Evolutionary conservation across 2,113 vertebrate genomes (phyloP), one percentile per base, ranked within the genome.

Genomic region (Aviceda subcristata): DNA sequence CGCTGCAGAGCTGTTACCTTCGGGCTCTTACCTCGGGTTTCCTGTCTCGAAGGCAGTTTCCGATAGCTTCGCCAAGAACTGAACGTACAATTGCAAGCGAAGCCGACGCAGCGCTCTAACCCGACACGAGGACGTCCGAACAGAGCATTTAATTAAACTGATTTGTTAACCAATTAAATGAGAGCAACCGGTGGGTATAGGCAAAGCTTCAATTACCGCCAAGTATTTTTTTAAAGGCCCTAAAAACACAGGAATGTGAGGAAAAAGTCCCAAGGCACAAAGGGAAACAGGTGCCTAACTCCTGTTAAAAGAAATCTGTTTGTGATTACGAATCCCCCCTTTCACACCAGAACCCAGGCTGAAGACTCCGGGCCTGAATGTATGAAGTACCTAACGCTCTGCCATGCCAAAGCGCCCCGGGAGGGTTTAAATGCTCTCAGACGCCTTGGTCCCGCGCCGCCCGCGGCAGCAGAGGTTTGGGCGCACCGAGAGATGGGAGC

Each of bases 311-410:
- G n/a, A 29, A 12, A 57, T 38, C 79, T 72, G 79, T 9, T 74
- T 79, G 72, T 55, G 62, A 24, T 83, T 90, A 56, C 45, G 22
- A 66, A 63, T 63, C 84, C 34, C 34, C 27, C 2, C 32, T 73
- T 36, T 26, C 62, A 11, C 32, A 20, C 4, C 55, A 24, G 57
- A 46, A 43, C 36, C 29, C 2, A 5, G 29, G 53, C n/a, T 60
- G 69, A 48, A 48, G 80, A 10, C 5, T 19, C 20, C 3, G 15
- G 51, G 38, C 51, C 46, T 17, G 41, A 16, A 4, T 4, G 26
- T 4, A 0, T 0, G 15, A 29, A 11, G 38, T 3, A 10, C 34
- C 19, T 1, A 6, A 19, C 0, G 0, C 36, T 30, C 62, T 43
- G 38, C 27, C 24, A 3, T 8, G 30, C 14, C 76, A 51, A 27